These are phyloP conservation scores for Salvator merianae DNA, from an alignment of 2,113 vertebrate genomes.

Conservation along the genomic window DNA sequence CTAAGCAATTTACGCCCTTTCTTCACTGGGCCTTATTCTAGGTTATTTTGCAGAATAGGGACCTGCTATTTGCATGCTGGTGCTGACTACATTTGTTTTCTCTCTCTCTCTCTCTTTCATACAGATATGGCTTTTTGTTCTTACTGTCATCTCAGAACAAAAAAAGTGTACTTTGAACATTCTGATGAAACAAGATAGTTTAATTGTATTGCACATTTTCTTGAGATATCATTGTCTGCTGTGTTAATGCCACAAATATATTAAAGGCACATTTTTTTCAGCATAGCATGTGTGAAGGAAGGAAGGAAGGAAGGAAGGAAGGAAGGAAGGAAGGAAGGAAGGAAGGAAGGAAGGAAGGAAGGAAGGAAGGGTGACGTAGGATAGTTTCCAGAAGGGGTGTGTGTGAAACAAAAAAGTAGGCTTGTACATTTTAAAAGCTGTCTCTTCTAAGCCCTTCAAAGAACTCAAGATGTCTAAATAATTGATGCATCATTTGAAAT, in stretches of 20 bases:
- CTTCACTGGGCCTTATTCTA: no score
- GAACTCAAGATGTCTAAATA: constrained; percentile 4
- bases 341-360: no score
- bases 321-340: background rate
- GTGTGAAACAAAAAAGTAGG: background rate
- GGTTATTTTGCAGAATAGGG: no score
- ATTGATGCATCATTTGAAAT: constrained; percentile 16
- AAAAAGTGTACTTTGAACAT: background rate
- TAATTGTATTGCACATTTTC: background rate
- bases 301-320: no score
- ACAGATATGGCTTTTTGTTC: background rate
- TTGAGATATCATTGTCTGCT: background rate
- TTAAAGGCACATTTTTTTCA: background rate
- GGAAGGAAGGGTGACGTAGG: background rate
- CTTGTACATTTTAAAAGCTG: constrained; percentile 4
- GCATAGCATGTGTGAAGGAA: background rate
- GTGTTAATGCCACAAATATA: background rate
- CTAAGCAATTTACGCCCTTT: no score
- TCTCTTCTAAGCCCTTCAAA: background rate
- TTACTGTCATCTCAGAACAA: background rate
- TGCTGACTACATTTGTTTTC: no score
- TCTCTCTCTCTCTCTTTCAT: no score
- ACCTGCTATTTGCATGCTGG: no score
- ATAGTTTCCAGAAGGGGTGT: no score
- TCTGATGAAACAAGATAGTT: background rate